Evolutionary conservation across 2,888 invertebrate species (phyloP), one percentile per base, ranked within the genome.

Genomic region (Salticus scenicus): DNA sequence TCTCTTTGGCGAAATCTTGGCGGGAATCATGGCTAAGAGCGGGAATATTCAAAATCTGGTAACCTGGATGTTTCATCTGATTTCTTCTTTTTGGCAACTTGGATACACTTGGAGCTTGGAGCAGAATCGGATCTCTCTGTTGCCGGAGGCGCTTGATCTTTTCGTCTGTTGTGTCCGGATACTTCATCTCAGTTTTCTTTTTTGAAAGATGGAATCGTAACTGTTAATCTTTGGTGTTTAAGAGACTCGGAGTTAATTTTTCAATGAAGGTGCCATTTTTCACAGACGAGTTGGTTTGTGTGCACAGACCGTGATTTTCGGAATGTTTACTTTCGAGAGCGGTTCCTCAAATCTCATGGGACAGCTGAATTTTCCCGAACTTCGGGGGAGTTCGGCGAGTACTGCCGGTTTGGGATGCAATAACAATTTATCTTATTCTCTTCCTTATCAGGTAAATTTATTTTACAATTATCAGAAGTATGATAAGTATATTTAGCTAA

Each of bases 321-420:
- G 67, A 78, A 85, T 85, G 85, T 85, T 85, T 78, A 85, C 85
- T 70, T 85, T 85, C 27, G 85, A 85, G 71, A 79, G 63, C 66
- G 78, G 74, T 70, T 64, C 75, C 33, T 67, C 78, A 7, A 79
- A 79, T 73, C 75, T 79, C 47, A 63, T 85, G 75, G 79, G 85
- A 51, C 85, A 85, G 79, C 70, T 85, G 33, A 85, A 85, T 79
- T 85, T 85, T 33, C 79, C 85, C 64, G 85, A 85, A 64, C 42
- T 85, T 70, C 79, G 85, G 75, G 77, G 77, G 2, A 75, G 66
- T 51, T 30, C 71, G 20, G 7, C 77, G 73, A 71, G 73, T 28
- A 41, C 67, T 7, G 37, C 72, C 17, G 57, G 47, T n/a, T 41
- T 84, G n/a, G 84, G 77, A 41, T 77, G 74, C 47, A 78, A 78